Evolutionary conservation across 2,113 vertebrate genomes (phyloP), one percentile per base, ranked within the genome.

Genomic region (Centropus unirufus): DNA sequence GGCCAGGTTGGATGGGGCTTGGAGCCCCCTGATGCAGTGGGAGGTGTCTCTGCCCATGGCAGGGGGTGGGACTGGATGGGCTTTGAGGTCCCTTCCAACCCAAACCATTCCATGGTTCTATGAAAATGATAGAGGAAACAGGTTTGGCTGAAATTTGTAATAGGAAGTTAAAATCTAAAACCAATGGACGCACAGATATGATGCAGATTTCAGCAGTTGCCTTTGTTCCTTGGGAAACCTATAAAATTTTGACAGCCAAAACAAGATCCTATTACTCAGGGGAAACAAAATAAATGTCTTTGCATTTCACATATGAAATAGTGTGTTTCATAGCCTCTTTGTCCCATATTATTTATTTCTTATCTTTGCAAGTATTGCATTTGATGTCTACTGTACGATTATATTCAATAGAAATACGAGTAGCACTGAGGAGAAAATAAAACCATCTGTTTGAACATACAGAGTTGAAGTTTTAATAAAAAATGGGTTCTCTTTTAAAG

Each of bases 301-400:
- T 92, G 66, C 68, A 76, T 90, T 68, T 78, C 90, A 93, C 96
- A 67, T 42, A 87, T 66, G 84, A 92, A 96, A 87, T 93, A 95
- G 94, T 96, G 55, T 94, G 69, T 77, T 96, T 93, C 76, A 54
- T 92, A 91, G 85, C 74, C 79, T 90, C 90, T 87, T 90, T 97
- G 92, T 96, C 94, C 95, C 55, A 77, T 91, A 84, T 66, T 91
- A 82, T 91, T 94, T 94, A 95, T 83, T 93, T 92, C 69, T 92
- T 93, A 62, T 81, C 32, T 66, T 84, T 94, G 51, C 79, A 89
- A 88, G 57, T 70, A 49, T 52, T 86, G 30, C 94, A 58, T 95
- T 93, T 91, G 86, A 94, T 92, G 92, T 93, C 87, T 94, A 84
- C 77, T 66, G 57, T 73, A 75, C 54, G 85, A 89, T 92, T 96